A percentile compares a stretch with the other conserved stretches of the same genome.
These are phyloP conservation scores for Drosophila ananassae DNA, from an alignment of 1,140 invertebrate species.

Conservation along the genomic window DNA sequence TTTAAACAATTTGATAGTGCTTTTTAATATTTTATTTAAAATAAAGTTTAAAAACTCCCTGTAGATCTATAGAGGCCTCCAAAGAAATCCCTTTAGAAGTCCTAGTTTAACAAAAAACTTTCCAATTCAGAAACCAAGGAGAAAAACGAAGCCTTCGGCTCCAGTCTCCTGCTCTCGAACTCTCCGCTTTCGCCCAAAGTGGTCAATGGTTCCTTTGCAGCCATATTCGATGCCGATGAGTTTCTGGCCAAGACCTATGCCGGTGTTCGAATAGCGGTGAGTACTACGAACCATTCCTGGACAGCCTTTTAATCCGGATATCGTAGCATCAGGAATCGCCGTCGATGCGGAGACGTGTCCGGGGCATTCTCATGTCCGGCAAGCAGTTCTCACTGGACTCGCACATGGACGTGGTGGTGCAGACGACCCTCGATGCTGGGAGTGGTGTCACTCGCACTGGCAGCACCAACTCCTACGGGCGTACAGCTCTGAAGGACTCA, in stretches of 20 bases:
- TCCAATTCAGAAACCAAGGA: conserved; percentile 89
- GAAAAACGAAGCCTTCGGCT: conserved; percentile 94
- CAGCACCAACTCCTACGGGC: conserved; percentile 41
- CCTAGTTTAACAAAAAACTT: neutral
- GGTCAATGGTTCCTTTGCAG: conserved; percentile 97
- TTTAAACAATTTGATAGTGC: too few relatives aligned
- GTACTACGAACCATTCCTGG: neutral
- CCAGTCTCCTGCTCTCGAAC: conserved; percentile 95
- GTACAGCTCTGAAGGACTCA: neutral
- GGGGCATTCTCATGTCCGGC: conserved; percentile 94
- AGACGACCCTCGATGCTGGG: conserved; percentile 59
- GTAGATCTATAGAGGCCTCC: too few relatives aligned
- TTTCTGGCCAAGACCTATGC: conserved; percentile 92
- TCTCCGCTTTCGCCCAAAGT: conserved; percentile 98
- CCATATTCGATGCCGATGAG: conserved; percentile 95
- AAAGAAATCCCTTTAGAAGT: too few relatives aligned
- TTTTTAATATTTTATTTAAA: too few relatives aligned
- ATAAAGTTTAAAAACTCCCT: too few relatives aligned
- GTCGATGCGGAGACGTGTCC: conserved; percentile 92
- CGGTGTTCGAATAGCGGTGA: conserved; percentile 86
- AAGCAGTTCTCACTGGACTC: conserved; percentile 96
- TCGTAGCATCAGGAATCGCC: conserved; percentile 81
- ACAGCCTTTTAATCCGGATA: too few relatives aligned
- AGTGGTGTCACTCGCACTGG: conserved; percentile 19
- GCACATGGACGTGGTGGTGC: conserved; percentile 90